phyloP scores from a whole-genome alignment of 2,888 invertebrate genomes.

The Punctoribates punctum region DNA sequence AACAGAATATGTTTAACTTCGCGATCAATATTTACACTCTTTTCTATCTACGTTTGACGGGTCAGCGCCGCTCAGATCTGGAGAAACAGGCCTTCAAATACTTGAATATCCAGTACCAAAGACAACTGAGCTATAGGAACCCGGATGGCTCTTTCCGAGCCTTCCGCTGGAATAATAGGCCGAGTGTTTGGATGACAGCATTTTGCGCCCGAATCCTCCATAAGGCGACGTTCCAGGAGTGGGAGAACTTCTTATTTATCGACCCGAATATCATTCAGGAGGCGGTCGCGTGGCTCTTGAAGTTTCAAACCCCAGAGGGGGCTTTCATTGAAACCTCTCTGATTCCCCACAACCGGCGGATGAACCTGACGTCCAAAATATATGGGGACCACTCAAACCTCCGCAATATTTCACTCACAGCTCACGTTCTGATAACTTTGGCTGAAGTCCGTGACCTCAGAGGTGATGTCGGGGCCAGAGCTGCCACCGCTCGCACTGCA shows the following conservation, averaged over 20 bases:
- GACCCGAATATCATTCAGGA: constrained; percentile 80
- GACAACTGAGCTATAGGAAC: constrained; percentile 85
- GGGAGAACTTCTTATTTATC: constrained; percentile 93
- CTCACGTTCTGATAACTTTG: constrained; percentile 84
- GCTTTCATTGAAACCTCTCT: constrained; percentile 70
- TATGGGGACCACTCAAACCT: constrained; percentile 45
- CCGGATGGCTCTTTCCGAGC: constrained; percentile 83
- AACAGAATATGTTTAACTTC: constrained; percentile 95
- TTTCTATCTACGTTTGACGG: constrained; percentile 82
- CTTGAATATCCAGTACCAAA: constrained; percentile 81
- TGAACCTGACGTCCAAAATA: constrained; percentile 63
- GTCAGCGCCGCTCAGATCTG: constrained; percentile 76
- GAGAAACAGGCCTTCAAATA: constrained; percentile 76
- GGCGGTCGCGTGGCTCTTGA: constrained; percentile 78
- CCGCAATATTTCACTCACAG: constrained; percentile 81
- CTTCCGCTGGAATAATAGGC: constrained; percentile 61
- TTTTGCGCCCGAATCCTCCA: constrained; percentile 83
- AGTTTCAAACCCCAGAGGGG: constrained; percentile 77
- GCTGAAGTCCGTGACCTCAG: constrained; percentile 73
- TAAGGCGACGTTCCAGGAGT: constrained; percentile 90
- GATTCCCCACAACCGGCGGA: constrained; percentile 73
- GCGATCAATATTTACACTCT: constrained; percentile 89
- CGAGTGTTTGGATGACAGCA: constrained; percentile 87
- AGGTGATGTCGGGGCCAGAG: constrained; percentile 66
- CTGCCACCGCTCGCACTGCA: constrained; percentile 69